A percentile compares a stretch with the other conserved stretches of the same genome.
phyloP scores from a whole-genome alignment of 2,888 invertebrate species.

The Xestia xanthographa region DNA sequence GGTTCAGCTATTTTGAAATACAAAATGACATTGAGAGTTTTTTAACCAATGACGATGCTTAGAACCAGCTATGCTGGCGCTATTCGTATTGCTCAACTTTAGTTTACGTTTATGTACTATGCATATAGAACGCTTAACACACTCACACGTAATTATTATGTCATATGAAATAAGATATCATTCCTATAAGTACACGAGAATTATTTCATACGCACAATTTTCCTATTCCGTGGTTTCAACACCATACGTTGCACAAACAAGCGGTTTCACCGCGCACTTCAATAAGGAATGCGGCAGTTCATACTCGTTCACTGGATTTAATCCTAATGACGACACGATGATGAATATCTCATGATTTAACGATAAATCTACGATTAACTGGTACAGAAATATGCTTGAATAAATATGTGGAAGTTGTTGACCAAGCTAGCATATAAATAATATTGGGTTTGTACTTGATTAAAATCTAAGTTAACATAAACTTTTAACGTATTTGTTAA shows the following conservation, averaged over 20 bases:
- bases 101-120: background rate
- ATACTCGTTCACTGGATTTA: constrained; percentile 56
- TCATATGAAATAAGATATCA: constrained; percentile 36
- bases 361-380: constrained; percentile 67
- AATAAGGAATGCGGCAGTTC: constrained; percentile 72
- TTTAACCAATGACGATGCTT: background rate
- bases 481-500: background rate
- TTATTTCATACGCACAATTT: constrained; percentile 44
- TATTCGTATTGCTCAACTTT: background rate
- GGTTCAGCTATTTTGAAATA: background rate
- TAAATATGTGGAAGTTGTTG: constrained; percentile 55
- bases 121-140: background rate
- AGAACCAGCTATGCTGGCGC: background rate
- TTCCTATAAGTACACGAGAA: constrained; percentile 21
- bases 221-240: constrained; percentile 60
- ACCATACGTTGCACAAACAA: constrained; percentile 59
- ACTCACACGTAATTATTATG: constrained; percentile 3
- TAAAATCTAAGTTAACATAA: background rate
- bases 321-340: constrained; percentile 70
- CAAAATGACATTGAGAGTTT: background rate
- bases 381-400: constrained; percentile 53
- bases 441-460: constrained; percentile 16
- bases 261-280: constrained; percentile 48
- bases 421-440: constrained; percentile 33
- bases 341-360: constrained; percentile 69